Conservation (phyloP, 1,140 invertebrate genomes). For the Homarus americanus region DNA sequence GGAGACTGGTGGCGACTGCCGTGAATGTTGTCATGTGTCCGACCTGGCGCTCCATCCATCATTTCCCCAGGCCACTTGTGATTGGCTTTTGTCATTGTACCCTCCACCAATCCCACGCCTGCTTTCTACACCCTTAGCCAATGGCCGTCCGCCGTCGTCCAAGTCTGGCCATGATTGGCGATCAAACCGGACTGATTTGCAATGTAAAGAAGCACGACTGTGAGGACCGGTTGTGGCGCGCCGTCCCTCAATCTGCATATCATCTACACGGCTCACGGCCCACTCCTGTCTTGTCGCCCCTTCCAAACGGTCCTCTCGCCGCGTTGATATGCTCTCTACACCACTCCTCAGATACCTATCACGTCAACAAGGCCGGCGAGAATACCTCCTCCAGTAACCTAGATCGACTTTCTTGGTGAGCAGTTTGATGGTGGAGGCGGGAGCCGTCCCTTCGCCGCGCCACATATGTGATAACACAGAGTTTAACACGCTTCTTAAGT, state of each 20-base stretch:
- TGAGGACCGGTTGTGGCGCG: neutral
- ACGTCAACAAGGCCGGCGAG: no score
- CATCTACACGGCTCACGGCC: neutral
- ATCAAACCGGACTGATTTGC: constrained; percentile 31
- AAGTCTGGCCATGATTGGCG: constrained; percentile 23
- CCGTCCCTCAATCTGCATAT: neutral
- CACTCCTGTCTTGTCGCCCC: neutral
- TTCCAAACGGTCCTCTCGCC: neutral
- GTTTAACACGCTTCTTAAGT: neutral
- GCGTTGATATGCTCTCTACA: neutral
- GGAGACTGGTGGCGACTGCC: neutral
- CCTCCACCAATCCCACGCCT: constrained; percentile 26
- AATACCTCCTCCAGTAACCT: neutral
- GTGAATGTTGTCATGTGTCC: neutral
- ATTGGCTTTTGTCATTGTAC: constrained; percentile 40
- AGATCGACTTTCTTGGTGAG: neutral
- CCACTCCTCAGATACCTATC: no score
- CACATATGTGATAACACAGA: neutral
- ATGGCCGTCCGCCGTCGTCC: neutral
- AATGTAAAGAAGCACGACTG: constrained; percentile 41
- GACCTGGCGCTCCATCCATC: constrained; percentile 41
- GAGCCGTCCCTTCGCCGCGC: neutral
- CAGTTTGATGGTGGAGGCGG: neutral
- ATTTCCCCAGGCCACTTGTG: neutral
- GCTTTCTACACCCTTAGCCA: constrained; percentile 22